Percentiles rank a stretch among this genome's conserved stretches.
Evolutionary conservation across 2,113 vertebrate genomes (phyloP).

Genomic region (Pleuronectes platessa): DNA sequence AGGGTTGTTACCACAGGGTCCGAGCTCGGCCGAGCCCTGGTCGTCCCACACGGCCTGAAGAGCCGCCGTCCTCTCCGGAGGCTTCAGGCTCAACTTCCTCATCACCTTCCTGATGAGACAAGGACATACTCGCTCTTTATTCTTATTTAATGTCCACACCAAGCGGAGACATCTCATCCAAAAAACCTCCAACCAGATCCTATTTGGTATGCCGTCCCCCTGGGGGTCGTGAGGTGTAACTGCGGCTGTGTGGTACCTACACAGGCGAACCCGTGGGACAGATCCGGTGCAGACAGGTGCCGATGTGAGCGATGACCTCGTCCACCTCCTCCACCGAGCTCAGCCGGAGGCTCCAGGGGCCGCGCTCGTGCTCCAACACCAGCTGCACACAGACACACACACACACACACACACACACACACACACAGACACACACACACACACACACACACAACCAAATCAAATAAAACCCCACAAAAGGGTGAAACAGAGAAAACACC

Average conservation of each 20-base stretch:
- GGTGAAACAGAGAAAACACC: not conserved
- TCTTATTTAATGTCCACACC: too few species aligned
- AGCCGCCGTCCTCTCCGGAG: slow-evolving; percentile 85
- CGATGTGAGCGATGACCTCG: slow-evolving; percentile 89
- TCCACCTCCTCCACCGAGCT: slow-evolving; percentile 85
- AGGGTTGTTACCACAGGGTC: slow-evolving; percentile 88
- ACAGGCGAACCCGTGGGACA: slow-evolving; percentile 87
- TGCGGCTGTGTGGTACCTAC: slow-evolving; percentile 80
- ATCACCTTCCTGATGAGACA: slow-evolving; percentile 82
- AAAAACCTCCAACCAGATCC: too few species aligned
- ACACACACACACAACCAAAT: not conserved
- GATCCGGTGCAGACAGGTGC: slow-evolving; percentile 86
- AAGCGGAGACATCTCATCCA: too few species aligned
- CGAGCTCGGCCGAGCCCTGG: slow-evolving; percentile 87
- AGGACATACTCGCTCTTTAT: too few species aligned
- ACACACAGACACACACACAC: slow-evolving; percentile 1
- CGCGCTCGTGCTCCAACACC: slow-evolving; percentile 89
- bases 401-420: slow-evolving; percentile 14
- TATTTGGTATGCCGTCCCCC: too few species aligned
- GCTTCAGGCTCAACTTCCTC: slow-evolving; percentile 91
- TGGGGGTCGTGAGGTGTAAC: not conserved
- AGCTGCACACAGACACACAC: slow-evolving; percentile 78
- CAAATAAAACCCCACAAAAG: too few species aligned
- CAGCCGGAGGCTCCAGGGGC: slow-evolving; percentile 87
- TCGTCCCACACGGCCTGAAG: slow-evolving; percentile 92